A percentile compares a stretch with the other conserved stretches of the same genome.
These are phyloP conservation scores for Dicerorhinus sumatrensis DNA, from an alignment of 2,113 vertebrate genomes.

Conservation along the genomic window DNA sequence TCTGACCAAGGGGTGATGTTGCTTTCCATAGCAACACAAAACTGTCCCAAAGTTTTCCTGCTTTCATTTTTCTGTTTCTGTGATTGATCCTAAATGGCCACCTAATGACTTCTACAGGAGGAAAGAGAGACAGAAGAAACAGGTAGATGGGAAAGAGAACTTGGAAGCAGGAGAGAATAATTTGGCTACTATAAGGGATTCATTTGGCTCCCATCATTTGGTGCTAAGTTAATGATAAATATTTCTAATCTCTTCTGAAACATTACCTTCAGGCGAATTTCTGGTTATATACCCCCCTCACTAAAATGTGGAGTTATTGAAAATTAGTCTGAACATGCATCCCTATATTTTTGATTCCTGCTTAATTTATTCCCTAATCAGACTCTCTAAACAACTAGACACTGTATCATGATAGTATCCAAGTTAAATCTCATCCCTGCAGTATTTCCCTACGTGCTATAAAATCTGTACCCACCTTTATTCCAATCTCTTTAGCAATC, in stretches of 20 bases:
- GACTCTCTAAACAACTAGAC: not conserved
- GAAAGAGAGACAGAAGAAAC: not conserved
- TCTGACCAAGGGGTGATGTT: not conserved
- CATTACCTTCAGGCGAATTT: not conserved
- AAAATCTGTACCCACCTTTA: not conserved
- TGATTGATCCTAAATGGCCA: not conserved
- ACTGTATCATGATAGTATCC: not conserved
- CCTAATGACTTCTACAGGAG: not conserved
- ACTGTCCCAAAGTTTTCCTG: not conserved
- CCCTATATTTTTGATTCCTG: not conserved
- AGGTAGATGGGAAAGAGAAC: not conserved
- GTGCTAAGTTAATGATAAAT: not conserved
- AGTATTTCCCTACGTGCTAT: not conserved
- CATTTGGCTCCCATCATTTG: not conserved
- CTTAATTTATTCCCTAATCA: not conserved
- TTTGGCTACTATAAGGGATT: not conserved
- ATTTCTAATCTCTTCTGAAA: not conserved
- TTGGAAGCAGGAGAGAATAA: not conserved
- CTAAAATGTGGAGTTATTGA: not conserved
- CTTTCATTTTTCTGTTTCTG: not conserved
- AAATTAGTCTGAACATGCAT: not conserved
- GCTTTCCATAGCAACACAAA: not conserved
- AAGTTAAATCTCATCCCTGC: not conserved
- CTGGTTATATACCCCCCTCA: not conserved
- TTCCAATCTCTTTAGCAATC: not conserved